These are phyloP conservation scores for Leucoptera coffeella DNA, from an alignment of 2,888 invertebrate genomes.

Conservation along the genomic window DNA sequence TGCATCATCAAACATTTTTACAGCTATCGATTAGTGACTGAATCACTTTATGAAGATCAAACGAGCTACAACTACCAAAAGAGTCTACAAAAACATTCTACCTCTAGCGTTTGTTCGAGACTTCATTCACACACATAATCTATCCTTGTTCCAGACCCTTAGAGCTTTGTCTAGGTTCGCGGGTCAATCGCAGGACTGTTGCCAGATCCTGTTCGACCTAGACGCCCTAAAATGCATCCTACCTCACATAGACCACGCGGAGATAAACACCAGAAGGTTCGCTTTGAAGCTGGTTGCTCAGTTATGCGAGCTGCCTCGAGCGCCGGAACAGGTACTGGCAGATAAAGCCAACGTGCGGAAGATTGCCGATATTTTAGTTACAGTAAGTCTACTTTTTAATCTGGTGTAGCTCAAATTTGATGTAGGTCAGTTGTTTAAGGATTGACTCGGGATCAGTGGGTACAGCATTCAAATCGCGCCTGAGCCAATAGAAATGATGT, in stretches of 20 bases:
- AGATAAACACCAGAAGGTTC: conserved; percentile 37
- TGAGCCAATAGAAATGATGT: too few species aligned
- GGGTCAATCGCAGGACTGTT: conserved; percentile 30
- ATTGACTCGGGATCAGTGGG: too few species aligned
- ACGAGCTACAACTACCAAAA: too few species aligned
- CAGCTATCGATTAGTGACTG: too few species aligned
- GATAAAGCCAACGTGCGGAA: conserved; percentile 26
- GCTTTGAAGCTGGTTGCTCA: conserved; percentile 46
- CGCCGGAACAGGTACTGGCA: conserved; percentile 33
- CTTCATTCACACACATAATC: neutral
- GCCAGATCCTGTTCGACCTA: conserved; percentile 20
- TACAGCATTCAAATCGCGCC: too few species aligned
- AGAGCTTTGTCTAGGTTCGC: conserved; percentile 38
- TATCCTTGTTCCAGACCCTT: conserved; percentile 24
- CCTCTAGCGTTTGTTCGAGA: too few species aligned
- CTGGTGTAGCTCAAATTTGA: too few species aligned
- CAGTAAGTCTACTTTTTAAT: conserved; percentile 2
- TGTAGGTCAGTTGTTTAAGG: too few species aligned
- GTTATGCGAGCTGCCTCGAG: conserved; percentile 34
- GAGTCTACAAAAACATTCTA: too few species aligned
- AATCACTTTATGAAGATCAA: too few species aligned
- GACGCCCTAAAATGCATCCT: conserved; percentile 25
- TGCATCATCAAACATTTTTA: too few species aligned
- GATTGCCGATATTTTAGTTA: conserved; percentile 13
- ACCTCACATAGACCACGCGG: conserved; percentile 26